A percentile compares a stretch with the other conserved stretches of the same genome.
Evolutionary conservation across 1,140 invertebrate genomes (phyloP).

Genomic region (Harpegnathos saltator): DNA sequence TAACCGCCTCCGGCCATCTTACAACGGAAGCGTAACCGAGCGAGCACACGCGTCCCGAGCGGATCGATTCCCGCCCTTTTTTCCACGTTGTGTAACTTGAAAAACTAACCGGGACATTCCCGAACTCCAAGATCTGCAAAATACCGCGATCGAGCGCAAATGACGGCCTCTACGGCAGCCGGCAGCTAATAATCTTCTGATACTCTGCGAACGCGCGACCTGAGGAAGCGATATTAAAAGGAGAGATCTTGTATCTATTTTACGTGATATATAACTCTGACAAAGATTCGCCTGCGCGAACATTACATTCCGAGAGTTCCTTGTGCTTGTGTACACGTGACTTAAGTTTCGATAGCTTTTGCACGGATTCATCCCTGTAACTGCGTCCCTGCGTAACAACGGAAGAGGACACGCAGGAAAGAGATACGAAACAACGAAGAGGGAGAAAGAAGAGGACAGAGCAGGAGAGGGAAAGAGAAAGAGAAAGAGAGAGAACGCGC

Average conservation of each 20-base stretch:
- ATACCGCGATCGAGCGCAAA: background rate
- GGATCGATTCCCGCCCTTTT: background rate
- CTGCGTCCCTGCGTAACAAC: slow-evolving; percentile 5
- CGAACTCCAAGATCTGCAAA: background rate
- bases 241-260: background rate
- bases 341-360: slow-evolving; percentile 12
- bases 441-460: slow-evolving; percentile 35
- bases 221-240: background rate
- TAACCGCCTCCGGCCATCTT: too few relatives aligned
- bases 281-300: background rate
- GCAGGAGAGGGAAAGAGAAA: slow-evolving; percentile 21
- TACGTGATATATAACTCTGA: background rate
- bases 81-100: background rate
- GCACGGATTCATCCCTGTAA: slow-evolving; percentile 43
- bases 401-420: slow-evolving; percentile 56
- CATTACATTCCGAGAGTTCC: background rate
- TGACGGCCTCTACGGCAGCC: background rate
- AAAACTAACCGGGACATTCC: slow-evolving; percentile 10
- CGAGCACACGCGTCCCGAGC: background rate
- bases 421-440: slow-evolving; percentile 51
- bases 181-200: background rate
- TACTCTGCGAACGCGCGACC: background rate
- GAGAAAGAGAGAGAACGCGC: background rate
- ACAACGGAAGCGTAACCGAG: background rate
- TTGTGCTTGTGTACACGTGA: background rate